Evolutionary conservation across 2,113 vertebrate species (phyloP), one percentile per base, ranked within the genome.

Genomic region (Sigmodon hispidus): DNA sequence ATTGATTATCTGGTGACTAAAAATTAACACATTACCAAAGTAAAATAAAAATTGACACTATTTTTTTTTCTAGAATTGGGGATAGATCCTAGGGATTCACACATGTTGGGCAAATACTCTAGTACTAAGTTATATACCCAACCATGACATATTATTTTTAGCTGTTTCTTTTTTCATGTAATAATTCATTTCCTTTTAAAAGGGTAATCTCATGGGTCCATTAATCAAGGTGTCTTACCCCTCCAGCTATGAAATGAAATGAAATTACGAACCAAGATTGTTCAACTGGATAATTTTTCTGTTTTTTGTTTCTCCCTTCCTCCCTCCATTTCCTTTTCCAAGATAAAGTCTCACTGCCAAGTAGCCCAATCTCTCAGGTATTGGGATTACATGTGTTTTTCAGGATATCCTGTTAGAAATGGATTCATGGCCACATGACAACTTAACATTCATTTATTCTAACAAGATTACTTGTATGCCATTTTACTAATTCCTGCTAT

Each of bases 121-220:
- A 86, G 16, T 43, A 85, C 31, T 52, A 34, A 50, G 61, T 50
- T 65, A 85, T 48, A 65, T 65, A 7, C 1, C 61, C 40, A 84
- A 15, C 16, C 81, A 31, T 34, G 61, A 50, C 83, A 86, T 50
- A 26, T 40, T 93, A 48, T 90, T 89, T 91, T 76, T 91, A 19
- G 91, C 31, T 90, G 85, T 89, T 70, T 29, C 45, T 57, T 65
- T 93, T 87, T 45, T 87, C 75, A 61, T n/a, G 24, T 45, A 86
- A 72, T 52, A 72, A 77, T 17, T 61, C 85, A 29, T 93, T 93
- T 93, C 52, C 7, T 96, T 94, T 89, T 92, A 31, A 84, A 45
- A 67, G 67, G 55, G 15, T 72, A 76, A 31, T 48, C 17, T 36
- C 40, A 89, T 72, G 61, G 50, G 40, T 94, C 69, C 89, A 48